phyloP scores from a whole-genome alignment of 2,797 vertebrate species.

The Lateolabrax maculatus region DNA sequence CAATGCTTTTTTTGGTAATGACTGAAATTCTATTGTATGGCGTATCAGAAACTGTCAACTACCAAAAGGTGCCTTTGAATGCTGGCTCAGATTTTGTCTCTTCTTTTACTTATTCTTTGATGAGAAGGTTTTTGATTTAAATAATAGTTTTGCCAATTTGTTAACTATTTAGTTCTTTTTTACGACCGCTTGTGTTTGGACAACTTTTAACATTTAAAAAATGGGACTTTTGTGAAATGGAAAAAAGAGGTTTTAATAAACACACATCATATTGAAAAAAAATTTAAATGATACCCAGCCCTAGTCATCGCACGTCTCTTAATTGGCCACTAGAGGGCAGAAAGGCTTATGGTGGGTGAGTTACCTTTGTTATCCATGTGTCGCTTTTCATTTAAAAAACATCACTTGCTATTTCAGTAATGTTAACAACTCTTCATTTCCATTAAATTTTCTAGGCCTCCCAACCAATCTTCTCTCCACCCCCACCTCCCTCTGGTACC shows the following conservation, averaged over 20 bases:
- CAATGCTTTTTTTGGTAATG: too few relatives aligned
- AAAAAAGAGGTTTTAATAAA: background rate
- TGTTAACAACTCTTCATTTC: background rate
- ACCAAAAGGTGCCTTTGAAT: too few relatives aligned
- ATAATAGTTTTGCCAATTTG: background rate
- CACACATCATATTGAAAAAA: background rate
- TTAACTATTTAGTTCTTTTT: background rate
- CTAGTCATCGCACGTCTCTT: background rate
- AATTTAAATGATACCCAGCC: background rate
- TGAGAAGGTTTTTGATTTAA: too few relatives aligned
- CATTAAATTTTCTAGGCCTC: constrained; percentile 69
- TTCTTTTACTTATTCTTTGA: too few relatives aligned
- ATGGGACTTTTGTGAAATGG: background rate
- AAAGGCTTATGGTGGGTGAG: background rate
- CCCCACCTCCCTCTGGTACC: constrained; percentile 59
- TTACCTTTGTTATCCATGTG: too few relatives aligned
- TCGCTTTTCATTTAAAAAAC: background rate
- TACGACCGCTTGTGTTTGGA: background rate
- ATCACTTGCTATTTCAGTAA: background rate
- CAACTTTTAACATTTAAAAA: background rate
- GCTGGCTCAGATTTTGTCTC: too few relatives aligned
- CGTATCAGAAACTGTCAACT: too few relatives aligned
- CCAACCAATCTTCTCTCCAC: constrained; percentile 77
- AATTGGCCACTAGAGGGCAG: constrained; percentile 2
- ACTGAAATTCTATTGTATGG: too few relatives aligned